Evolutionary conservation across 2,797 vertebrate genomes (phyloP).

Genomic region (Micrastur ruficollis): DNA sequence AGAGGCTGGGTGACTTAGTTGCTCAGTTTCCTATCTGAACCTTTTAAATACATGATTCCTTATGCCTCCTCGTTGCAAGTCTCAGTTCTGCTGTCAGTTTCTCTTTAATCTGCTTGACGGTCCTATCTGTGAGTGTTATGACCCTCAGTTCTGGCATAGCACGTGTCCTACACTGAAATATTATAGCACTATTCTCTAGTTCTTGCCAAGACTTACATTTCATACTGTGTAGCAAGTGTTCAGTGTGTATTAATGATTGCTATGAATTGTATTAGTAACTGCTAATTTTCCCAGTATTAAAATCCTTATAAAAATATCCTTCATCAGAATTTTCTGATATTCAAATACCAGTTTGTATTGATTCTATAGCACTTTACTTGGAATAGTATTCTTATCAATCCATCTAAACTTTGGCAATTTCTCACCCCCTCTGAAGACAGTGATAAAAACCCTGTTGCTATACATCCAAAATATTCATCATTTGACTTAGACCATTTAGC

Average conservation of each 20-base stretch:
- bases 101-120: not conserved
- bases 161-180: accelerated
- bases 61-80: not conserved
- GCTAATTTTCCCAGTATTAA: not conserved
- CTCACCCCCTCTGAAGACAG: not conserved
- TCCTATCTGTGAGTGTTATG: not conserved
- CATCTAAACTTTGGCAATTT: not conserved
- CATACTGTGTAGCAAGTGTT: not conserved
- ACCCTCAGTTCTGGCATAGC: not conserved
- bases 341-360: not conserved
- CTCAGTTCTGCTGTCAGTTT: not conserved
- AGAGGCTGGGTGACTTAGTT: not conserved
- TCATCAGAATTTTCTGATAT: not conserved
- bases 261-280: not conserved
- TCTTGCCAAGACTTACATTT: not conserved
- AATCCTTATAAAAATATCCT: not conserved
- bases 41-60: not conserved
- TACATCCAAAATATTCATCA: not conserved
- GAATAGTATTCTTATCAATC: not conserved
- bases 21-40: not conserved
- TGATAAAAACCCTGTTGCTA: not conserved
- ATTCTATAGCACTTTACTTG: not conserved
- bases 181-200: not conserved
- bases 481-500: not conserved
- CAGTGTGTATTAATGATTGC: not conserved